These are phyloP conservation scores for Calephelis perditalis DNA, from an alignment of 2,888 invertebrate genomes.

Conservation along the genomic window DNA sequence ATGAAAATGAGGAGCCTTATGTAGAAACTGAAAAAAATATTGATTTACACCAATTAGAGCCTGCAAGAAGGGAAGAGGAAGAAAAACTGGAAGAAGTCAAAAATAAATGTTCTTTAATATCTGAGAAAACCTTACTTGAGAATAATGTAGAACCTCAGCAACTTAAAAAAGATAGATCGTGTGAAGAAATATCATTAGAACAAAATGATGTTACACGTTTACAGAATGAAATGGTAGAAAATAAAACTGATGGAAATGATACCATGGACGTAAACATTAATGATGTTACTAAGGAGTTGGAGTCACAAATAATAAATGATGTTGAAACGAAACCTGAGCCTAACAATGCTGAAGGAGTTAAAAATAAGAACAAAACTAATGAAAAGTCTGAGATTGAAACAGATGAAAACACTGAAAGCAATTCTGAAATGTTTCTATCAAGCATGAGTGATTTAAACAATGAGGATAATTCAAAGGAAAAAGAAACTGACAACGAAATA, in stretches of 20 bases:
- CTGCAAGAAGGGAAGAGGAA: no score
- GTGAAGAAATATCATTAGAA: background rate
- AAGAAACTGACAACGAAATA: conserved; percentile 16
- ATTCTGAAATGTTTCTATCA: background rate
- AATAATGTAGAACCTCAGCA: background rate
- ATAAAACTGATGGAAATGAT: conserved; percentile 14
- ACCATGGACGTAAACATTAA: conserved; percentile 12
- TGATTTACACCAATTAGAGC: background rate
- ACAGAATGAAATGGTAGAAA: background rate
- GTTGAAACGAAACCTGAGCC: background rate
- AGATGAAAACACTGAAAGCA: background rate
- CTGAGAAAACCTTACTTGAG: background rate
- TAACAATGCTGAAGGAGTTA: background rate
- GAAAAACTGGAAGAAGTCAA: no score
- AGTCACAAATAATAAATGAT: conserved; percentile 9
- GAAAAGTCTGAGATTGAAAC: conserved; percentile 6
- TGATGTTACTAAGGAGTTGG: conserved; percentile 3
- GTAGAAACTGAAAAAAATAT: background rate
- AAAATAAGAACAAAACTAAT: conserved; percentile 12
- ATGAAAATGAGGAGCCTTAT: conserved; percentile 16
- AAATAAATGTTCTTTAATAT: background rate
- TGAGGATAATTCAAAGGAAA: conserved; percentile 16
- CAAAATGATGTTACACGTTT: background rate
- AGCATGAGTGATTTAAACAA: conserved; percentile 5
- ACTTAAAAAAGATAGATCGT: background rate